phyloP scores from a whole-genome alignment of 2,888 invertebrate genomes.

The Eudasyphora cyanicolor region DNA sequence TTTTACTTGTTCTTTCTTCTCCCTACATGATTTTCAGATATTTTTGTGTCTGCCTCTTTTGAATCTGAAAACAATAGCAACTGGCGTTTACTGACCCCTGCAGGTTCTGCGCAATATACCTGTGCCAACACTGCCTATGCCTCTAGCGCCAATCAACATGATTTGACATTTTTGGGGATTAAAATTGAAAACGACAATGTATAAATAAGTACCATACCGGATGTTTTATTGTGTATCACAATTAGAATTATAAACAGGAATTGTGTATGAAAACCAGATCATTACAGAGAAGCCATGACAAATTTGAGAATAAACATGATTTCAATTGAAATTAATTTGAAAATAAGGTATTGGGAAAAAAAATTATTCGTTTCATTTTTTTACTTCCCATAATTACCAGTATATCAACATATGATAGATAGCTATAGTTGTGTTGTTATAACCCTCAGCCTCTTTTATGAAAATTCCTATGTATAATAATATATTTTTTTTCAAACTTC shows the following conservation, averaged over 20 bases:
- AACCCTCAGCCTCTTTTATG: too few species aligned
- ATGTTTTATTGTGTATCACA: background rate
- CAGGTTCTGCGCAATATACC: background rate
- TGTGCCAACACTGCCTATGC: background rate
- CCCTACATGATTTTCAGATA: background rate
- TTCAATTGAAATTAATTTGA: background rate
- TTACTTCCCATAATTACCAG: too few species aligned
- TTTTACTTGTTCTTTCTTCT: background rate
- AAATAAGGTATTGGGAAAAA: too few species aligned
- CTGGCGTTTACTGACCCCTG: conserved; percentile 1
- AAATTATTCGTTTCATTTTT: too few species aligned
- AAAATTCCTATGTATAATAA: too few species aligned
- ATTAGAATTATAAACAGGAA: background rate
- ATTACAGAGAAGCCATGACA: background rate
- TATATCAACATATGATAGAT: too few species aligned
- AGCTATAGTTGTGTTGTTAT: too few species aligned
- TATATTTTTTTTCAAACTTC: too few species aligned
- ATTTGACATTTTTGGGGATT: background rate
- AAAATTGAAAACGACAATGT: background rate
- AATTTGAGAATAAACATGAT: background rate
- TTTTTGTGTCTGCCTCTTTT: background rate
- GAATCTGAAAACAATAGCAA: background rate
- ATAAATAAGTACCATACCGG: conserved; percentile 2
- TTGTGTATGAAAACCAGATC: background rate
- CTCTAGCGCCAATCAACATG: background rate